Base-by-base conservation (phyloP, 2,888 invertebrate species). In the Agelastica alni region DNA sequence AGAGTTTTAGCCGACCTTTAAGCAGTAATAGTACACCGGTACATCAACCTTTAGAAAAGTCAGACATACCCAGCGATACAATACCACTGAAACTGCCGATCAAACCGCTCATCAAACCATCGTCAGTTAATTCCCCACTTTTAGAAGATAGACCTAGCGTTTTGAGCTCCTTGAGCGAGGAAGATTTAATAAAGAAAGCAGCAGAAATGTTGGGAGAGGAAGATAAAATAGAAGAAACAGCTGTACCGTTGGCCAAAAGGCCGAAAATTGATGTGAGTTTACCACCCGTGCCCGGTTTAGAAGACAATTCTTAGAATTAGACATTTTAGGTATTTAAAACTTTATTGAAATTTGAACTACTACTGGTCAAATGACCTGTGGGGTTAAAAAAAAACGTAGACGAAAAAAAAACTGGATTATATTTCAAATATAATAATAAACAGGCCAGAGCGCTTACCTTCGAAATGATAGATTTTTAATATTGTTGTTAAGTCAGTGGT, bases 181-280 rank as follows among this genome's bases (percentile, higher is more conserved):
- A 79, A 53, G 83, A 84, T 61, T 66, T 83, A 22, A 81, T 83
- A 17, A 78, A 79, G 69, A 83, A 83, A 69, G 80, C 79, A 17
- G 80, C 79, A 20, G 83, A 83, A 68, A 81, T 83, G 77, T 68
- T 82, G 45, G 79, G 79, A 0, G 79, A 80, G 4, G 31, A 7
- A 2, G 47, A 37, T 14, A 41, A 45, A 16, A 51, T 31, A n/a
- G 10, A 56, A 5, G 47, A 59, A 20, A 59, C 61, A 31, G n/a
- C 51, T 3, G 22, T 41, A 1, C 56, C 59, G 0, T 37, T 54
- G 3, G 44, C 65, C 7, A 73, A 72, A 58, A 67, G 66, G 52
- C 48, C 65, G 18, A 73, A 73, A 52, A 51, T 70, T 18, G 73
- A 75, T 43, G 53, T 71, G 16, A 64, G 41, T 55, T 70, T 75